A percentile compares a stretch with the other conserved stretches of the same genome.
Conservation (phyloP, 2,888 invertebrate species). For the Epinotia ramella region DNA sequence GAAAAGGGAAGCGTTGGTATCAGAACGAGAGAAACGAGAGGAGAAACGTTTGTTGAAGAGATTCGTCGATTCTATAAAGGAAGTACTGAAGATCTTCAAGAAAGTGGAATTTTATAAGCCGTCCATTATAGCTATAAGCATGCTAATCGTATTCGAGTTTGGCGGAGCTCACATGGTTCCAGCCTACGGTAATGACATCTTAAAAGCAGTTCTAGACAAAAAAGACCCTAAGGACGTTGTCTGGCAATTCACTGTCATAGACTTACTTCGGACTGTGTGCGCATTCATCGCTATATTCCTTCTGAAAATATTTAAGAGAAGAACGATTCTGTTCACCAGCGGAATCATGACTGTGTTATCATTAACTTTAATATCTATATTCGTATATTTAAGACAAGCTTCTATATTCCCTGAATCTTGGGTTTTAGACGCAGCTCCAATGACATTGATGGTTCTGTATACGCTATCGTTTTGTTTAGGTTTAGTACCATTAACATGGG, state of each 20-base stretch:
- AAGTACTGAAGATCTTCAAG: constrained; percentile 72
- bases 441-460: constrained; percentile 74
- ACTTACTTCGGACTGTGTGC: constrained; percentile 86
- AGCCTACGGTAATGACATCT: constrained; percentile 77
- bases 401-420: constrained; percentile 64
- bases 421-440: constrained; percentile 70
- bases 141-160: constrained; percentile 79
- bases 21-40: constrained; percentile 59
- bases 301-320: constrained; percentile 71
- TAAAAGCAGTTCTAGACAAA: constrained; percentile 73
- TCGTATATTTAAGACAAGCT: constrained; percentile 73
- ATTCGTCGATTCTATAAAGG: constrained; percentile 62
- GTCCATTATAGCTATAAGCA: constrained; percentile 77
- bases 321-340: constrained; percentile 76
- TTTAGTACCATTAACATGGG: constrained; percentile 78
- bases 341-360: constrained; percentile 75
- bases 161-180: constrained; percentile 81
- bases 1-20: constrained; percentile 61
- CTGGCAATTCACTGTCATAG: constrained; percentile 87
- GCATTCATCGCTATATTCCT: constrained; percentile 84
- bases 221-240: constrained; percentile 68
- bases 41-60: constrained; percentile 62
- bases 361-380: constrained; percentile 69
- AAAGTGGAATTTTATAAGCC: constrained; percentile 80
- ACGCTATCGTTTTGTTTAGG: constrained; percentile 78